Evolutionary conservation across 2,888 invertebrate genomes (phyloP), one percentile per base, ranked within the genome.

Genomic region (Drosophila falleni): DNA sequence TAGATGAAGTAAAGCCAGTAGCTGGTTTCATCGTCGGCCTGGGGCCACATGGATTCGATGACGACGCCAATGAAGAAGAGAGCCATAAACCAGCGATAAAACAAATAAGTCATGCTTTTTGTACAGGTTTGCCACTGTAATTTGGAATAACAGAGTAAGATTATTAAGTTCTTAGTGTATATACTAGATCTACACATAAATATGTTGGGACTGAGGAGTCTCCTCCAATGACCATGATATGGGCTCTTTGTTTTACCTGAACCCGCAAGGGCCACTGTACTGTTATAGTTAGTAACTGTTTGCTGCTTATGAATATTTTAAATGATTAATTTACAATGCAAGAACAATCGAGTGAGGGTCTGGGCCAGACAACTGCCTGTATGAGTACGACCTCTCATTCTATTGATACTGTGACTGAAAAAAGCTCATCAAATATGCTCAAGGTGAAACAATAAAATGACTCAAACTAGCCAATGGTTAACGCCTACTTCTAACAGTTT

Each of bases 61-160:
- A 93, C 92, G 26, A 91, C 89, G 39, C 67, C 90, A 61, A 89
- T 73, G 44, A 92, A 93, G 73, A 93, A 92, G 72, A 91, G 67
- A 50, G 91, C 92, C 80, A 93, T 85, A 41, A 91, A 73, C 91
- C 91, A 92, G 67, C 93, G 91, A 73, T 92, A 93, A 42, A 91
- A 78, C 35, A 93, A 83, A 85, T 92, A 93, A 15, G 79, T 64
- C 59, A 82, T 71, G 78, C 91, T 92, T 77, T 92, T 92, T 35
- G 93, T 89, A 66, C 91, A 82, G 41, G 85, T 88, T 82, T 93
- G 93, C 93, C 93, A 93, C 93, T 93, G 78, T 66, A 71, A 76
- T 71, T 68, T 53, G n/a, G 47, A 65, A 70, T 50, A 31, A 2
- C 26, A 39, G 13, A 51, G 31, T 60, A 55, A 64, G 56, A 58